A percentile compares a stretch with the other conserved stretches of the same genome.
Evolutionary conservation across 2,113 vertebrate species (phyloP).

Genomic region (Accipiter virgatus): DNA sequence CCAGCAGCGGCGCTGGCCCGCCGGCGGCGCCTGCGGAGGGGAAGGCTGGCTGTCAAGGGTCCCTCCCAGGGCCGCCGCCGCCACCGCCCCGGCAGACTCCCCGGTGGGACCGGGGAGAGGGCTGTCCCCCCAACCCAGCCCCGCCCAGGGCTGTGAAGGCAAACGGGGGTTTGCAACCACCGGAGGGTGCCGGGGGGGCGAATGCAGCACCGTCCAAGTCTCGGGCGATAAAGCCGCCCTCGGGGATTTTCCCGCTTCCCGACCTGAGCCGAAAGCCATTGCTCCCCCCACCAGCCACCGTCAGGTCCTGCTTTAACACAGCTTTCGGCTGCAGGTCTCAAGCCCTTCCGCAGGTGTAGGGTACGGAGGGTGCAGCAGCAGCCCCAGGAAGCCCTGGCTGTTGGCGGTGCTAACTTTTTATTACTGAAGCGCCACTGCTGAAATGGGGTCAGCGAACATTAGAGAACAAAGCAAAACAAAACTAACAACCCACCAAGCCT

Average conservation of each 20-base stretch:
- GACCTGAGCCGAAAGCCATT: not conserved
- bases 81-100: too few relatives aligned
- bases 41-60: not conserved
- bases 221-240: not conserved
- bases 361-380: not conserved
- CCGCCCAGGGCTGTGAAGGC: not conserved
- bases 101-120: too few relatives aligned
- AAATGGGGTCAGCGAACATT: not conserved
- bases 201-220: not conserved
- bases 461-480: not conserved
- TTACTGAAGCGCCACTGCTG: not conserved
- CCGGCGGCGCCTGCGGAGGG: conserved; percentile 72
- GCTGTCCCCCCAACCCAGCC: too few relatives aligned
- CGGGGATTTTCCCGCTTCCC: too few relatives aligned
- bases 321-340: not conserved
- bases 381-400: not conserved
- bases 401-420: fast-evolving
- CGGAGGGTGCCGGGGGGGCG: not conserved
- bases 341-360: not conserved
- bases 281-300: not conserved
- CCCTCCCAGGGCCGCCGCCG: too few relatives aligned
- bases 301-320: not conserved
- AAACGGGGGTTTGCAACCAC: not conserved
- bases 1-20: conserved; percentile 48
- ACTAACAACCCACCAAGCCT: not conserved